These are phyloP conservation scores for Teinopalpus imperialis DNA, from an alignment of 2,888 invertebrate species.

Conservation along the genomic window DNA sequence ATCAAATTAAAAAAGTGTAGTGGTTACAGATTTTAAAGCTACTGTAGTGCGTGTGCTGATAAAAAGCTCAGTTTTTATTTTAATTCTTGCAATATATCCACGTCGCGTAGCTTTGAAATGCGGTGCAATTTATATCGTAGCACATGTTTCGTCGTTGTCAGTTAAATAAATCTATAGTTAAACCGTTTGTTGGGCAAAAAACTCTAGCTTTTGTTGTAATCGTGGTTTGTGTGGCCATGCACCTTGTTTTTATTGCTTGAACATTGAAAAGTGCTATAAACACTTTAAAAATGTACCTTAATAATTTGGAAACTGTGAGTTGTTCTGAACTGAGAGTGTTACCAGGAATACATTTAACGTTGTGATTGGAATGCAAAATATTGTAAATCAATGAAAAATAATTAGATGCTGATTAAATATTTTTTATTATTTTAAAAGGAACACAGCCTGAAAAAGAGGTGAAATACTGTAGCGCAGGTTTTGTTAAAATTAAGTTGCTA, in stretches of 20 bases:
- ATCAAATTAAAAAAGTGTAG: too few relatives aligned
- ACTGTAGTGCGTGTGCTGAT: constrained; percentile 5
- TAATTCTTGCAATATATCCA: constrained; percentile 32
- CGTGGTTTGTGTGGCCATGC: constrained; percentile 28
- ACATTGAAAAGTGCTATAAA: constrained; percentile 28
- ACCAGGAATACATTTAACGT: too few relatives aligned
- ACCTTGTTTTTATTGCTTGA: constrained; percentile 31
- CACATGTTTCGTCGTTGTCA: constrained; percentile 32
- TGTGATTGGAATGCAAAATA: too few relatives aligned
- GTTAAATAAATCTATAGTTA: constrained; percentile 33
- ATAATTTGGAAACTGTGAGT: too few relatives aligned
- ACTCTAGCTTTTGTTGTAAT: constrained; percentile 28
- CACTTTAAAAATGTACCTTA: constrained; percentile 6
- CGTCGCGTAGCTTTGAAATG: constrained; percentile 32
- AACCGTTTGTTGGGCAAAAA: constrained; percentile 33
- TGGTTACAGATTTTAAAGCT: background rate
- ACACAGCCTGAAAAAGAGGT: too few relatives aligned
- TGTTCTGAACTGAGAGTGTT: too few relatives aligned
- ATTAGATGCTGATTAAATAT: too few relatives aligned
- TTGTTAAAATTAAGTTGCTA: too few relatives aligned
- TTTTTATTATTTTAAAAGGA: too few relatives aligned
- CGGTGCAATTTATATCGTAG: constrained; percentile 34
- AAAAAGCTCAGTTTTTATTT: constrained; percentile 27
- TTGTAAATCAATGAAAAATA: too few relatives aligned
- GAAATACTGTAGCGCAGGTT: too few relatives aligned